Evolutionary conservation across 2,888 invertebrate species (phyloP).

Genomic region (Synanthedon myopaeformis): DNA sequence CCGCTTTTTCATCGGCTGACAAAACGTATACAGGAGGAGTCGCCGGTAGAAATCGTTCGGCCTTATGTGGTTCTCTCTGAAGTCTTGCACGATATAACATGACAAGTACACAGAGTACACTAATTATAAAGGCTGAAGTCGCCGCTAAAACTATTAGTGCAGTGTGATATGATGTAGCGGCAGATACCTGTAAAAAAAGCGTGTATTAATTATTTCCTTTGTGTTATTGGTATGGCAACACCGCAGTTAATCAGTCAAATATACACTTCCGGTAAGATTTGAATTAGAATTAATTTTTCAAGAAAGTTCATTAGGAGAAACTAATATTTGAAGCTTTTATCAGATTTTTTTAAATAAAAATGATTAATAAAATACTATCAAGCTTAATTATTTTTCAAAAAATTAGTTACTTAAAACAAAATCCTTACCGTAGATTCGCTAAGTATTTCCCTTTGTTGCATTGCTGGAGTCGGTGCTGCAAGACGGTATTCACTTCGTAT

Average conservation of each 20-base stretch:
- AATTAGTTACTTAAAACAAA: no score
- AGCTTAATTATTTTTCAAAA: no score
- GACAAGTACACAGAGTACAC: conserved; percentile 79
- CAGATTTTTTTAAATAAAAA: no score
- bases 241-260: neutral
- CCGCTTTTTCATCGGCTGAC: conserved; percentile 74
- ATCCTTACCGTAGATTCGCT: conserved; percentile 72
- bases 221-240: no score
- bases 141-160: conserved; percentile 82
- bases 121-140: conserved; percentile 83
- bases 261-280: no score
- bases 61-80: conserved; percentile 62
- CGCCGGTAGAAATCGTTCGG: conserved; percentile 72
- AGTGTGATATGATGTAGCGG: conserved; percentile 79
- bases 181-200: conserved; percentile 51
- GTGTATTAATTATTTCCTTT: neutral
- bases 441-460: conserved; percentile 75
- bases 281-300: no score
- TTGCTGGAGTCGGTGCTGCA: conserved; percentile 30
- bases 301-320: no score
- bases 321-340: no score
- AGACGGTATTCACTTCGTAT: conserved; percentile 58
- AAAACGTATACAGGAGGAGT: conserved; percentile 78
- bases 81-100: conserved; percentile 77
- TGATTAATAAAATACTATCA: no score